Percentiles rank a stretch among this genome's conserved stretches.
Conservation (phyloP, 2,797 vertebrate species). For the Smutsia temminckii region DNA sequence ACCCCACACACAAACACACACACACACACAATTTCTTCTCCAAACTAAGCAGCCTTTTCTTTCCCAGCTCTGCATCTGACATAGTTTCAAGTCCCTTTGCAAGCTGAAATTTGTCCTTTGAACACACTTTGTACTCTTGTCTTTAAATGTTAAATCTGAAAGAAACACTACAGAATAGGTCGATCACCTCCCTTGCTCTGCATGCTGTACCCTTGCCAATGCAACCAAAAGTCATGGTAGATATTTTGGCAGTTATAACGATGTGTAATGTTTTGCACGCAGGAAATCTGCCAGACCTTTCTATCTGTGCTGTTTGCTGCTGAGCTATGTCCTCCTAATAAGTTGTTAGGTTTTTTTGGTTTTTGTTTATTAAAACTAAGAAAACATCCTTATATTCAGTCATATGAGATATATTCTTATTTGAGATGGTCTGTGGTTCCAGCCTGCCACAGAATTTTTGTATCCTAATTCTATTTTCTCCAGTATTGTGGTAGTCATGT, state of each 20-base stretch:
- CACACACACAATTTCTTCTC: background rate
- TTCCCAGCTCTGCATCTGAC: background rate
- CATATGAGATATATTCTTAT: background rate
- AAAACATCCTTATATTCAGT: background rate
- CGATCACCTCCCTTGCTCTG: background rate
- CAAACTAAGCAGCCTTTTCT: background rate
- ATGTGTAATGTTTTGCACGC: background rate
- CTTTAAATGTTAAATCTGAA: background rate
- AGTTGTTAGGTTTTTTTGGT: background rate
- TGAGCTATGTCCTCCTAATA: background rate
- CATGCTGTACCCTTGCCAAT: background rate
- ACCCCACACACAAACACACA: background rate
- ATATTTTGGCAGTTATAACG: background rate
- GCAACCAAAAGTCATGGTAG: background rate
- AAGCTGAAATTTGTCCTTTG: background rate
- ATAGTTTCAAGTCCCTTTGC: background rate
- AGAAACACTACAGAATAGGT: background rate
- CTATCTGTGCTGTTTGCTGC: background rate
- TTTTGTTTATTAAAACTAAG: background rate
- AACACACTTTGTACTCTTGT: background rate
- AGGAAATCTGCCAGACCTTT: background rate
- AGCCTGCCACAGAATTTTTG: background rate
- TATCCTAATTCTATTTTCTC: background rate
- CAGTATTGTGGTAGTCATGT: background rate
- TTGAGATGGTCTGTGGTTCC: background rate